phyloP scores from a whole-genome alignment of 2,888 invertebrate species.

The Macroteleia sp. region DNA sequence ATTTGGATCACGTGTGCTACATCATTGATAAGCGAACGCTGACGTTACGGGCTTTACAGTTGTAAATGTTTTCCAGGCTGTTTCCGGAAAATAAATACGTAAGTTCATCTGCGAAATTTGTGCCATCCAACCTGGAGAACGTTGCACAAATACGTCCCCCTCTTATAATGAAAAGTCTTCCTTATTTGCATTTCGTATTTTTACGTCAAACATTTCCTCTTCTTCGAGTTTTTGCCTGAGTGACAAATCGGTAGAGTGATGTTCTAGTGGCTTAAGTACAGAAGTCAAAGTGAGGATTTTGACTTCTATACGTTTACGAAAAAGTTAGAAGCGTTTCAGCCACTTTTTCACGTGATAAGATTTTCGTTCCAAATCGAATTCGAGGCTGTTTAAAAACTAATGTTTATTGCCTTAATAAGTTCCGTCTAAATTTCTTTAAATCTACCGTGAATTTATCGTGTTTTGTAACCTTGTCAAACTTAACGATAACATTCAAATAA shows the following conservation, averaged over 20 bases:
- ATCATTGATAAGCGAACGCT: conserved; percentile 42
- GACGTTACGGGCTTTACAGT: conserved; percentile 43
- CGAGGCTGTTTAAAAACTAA: no score
- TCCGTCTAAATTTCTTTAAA: conserved; percentile 8
- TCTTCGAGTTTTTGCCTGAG: not conserved
- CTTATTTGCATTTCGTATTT: not conserved
- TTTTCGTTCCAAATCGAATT: not conserved
- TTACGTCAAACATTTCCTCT: not conserved
- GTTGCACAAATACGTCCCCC: conserved; percentile 38
- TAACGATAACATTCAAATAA: conserved; percentile 17
- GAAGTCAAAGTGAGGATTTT: not conserved
- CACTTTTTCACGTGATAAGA: not conserved
- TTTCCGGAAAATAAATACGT: conserved; percentile 47
- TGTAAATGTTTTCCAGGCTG: conserved; percentile 61
- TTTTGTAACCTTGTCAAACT: conserved; percentile 17
- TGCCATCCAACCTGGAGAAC: conserved; percentile 30
- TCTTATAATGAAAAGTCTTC: not conserved
- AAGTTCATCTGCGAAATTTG: conserved; percentile 46
- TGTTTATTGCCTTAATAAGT: conserved; percentile 23
- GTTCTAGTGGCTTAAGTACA: no score
- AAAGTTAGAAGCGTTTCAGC: no score
- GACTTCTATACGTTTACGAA: not conserved
- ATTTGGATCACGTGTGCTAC: conserved; percentile 72
- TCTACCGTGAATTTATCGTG: not conserved
- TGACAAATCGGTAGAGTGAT: no score